These are phyloP conservation scores for Hydrozoanthus tunicans DNA, from an alignment of 64 coral and sea anemone species.

Conservation along the genomic window DNA sequence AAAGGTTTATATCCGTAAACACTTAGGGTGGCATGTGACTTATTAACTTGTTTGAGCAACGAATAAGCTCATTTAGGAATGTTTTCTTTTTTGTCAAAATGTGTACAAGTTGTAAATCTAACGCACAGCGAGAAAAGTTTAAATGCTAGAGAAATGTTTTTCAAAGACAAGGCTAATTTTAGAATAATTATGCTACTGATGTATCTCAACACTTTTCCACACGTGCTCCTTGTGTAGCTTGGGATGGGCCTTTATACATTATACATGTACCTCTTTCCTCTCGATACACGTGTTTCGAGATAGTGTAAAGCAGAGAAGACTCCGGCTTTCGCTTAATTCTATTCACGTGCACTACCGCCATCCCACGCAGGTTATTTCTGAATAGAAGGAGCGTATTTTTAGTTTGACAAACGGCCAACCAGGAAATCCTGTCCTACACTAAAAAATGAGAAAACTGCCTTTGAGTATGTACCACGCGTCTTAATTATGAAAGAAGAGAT, in stretches of 20 bases:
- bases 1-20: slow-evolving; percentile 57
- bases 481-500: slow-evolving; percentile 1
- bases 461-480: not conserved
- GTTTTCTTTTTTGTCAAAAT: slow-evolving; percentile 40
- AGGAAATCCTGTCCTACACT: slow-evolving; percentile 19
- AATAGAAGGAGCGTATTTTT: not conserved
- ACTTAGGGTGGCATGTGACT: slow-evolving; percentile 10
- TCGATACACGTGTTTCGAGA: not conserved
- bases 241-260: not conserved
- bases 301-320: not conserved
- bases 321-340: not conserved
- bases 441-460: not conserved
- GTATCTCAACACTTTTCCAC: slow-evolving; percentile 7
- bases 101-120: slow-evolving; percentile 1
- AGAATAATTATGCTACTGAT: slow-evolving; percentile 41
- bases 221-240: not conserved
- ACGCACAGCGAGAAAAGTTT: not conserved
- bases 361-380: not conserved
- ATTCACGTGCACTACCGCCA: not conserved
- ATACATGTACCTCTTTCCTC: slow-evolving; percentile 5
- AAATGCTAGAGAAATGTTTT: not conserved
- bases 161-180: slow-evolving; percentile 34
- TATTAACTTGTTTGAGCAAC: slow-evolving; percentile 50
- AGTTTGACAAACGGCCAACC: not conserved
- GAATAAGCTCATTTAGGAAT: slow-evolving; percentile 56